phyloP scores from a whole-genome alignment of 2,113 vertebrate species.

The Tauraco erythrolophus region DNA sequence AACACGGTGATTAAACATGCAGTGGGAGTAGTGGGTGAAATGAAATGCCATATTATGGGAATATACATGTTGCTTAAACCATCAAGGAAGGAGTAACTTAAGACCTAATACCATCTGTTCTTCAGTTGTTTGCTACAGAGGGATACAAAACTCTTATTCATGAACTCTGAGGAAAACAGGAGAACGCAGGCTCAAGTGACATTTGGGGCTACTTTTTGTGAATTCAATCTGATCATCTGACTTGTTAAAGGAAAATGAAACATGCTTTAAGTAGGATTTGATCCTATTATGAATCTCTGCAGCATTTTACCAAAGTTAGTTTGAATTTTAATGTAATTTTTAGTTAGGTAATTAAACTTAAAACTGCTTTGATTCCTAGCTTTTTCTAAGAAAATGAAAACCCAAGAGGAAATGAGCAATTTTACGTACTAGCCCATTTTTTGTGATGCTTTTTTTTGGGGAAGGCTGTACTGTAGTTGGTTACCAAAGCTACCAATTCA shows the following conservation, averaged over 20 bases:
- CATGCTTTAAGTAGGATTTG: not conserved
- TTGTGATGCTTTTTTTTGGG: accelerated
- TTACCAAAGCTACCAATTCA: not conserved
- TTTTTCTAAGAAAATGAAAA: not conserved
- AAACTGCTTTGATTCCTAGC: not conserved
- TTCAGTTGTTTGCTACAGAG: not conserved
- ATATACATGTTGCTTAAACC: not conserved
- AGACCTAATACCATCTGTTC: not conserved
- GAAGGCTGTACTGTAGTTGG: not conserved
- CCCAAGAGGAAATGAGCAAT: not conserved
- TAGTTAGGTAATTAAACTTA: not conserved
- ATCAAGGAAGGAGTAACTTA: not conserved
- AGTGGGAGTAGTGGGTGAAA: not conserved
- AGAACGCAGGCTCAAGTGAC: not conserved
- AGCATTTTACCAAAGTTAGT: not conserved
- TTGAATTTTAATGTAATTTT: not conserved
- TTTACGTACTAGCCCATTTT: not conserved
- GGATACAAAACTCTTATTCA: not conserved
- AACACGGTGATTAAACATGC: not conserved
- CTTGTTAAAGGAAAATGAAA: not conserved
- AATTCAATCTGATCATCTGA: not conserved
- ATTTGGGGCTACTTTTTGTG: not conserved
- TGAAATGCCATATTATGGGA: not conserved
- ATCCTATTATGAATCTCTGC: not conserved
- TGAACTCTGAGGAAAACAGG: not conserved